These are phyloP conservation scores for Gymnarchus niloticus DNA, from an alignment of 2,113 vertebrate genomes.

Conservation along the genomic window DNA sequence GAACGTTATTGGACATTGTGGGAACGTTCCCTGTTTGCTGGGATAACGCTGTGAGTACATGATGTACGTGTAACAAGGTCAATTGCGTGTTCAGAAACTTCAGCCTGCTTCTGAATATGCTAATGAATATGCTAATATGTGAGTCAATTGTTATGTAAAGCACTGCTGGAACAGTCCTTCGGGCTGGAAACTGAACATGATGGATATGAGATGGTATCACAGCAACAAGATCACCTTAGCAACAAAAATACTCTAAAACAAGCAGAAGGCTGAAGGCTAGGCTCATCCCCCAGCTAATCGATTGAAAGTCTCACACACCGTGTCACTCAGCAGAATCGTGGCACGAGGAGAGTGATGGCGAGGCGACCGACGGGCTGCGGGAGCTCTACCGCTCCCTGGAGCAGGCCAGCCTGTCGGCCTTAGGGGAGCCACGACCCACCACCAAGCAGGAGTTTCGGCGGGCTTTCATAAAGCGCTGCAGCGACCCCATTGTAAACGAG, in stretches of 20 bases:
- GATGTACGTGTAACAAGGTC: neutral
- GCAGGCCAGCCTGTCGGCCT: slow-evolving; percentile 68
- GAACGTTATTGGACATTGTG: no score
- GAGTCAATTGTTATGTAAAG: neutral
- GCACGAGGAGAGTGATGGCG: slow-evolving; percentile 55
- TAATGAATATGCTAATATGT: neutral
- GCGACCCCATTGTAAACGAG: slow-evolving; percentile 81
- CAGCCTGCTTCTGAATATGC: neutral
- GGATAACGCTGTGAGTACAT: neutral
- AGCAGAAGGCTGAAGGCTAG: neutral
- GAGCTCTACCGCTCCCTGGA: slow-evolving; percentile 72
- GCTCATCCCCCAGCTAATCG: neutral
- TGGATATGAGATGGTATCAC: neutral
- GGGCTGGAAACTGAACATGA: neutral
- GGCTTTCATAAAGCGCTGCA: slow-evolving; percentile 73
- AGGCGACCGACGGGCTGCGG: slow-evolving; percentile 65
- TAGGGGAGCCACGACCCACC: slow-evolving; percentile 75
- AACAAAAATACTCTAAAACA: neutral
- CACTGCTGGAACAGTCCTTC: neutral
- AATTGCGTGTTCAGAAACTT: neutral
- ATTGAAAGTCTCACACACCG: neutral
- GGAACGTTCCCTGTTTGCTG: no score
- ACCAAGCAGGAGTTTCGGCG: slow-evolving; percentile 80
- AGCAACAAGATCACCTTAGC: neutral
- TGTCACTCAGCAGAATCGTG: slow-evolving; percentile 49